phyloP scores from a whole-genome alignment of 2,797 vertebrate genomes.

The Psittacula echo region DNA sequence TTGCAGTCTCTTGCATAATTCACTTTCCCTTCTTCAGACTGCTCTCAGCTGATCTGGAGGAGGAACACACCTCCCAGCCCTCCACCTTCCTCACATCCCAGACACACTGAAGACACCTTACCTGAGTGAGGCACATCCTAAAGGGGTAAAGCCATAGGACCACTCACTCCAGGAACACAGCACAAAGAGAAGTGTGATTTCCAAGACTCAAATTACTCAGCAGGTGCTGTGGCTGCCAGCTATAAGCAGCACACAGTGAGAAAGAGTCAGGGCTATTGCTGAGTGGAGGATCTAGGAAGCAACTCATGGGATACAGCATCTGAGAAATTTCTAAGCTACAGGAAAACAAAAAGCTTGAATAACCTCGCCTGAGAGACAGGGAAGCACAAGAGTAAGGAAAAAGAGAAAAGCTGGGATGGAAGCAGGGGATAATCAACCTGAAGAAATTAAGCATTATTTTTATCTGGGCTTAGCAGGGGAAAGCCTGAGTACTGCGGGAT shows the following conservation, averaged over 20 bases:
- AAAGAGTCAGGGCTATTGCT: neutral
- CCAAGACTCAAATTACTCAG: neutral
- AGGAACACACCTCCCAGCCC: neutral
- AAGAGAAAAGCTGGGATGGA: neutral
- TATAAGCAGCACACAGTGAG: neutral
- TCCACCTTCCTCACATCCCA: neutral
- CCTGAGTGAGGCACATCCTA: neutral
- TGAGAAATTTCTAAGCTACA: neutral
- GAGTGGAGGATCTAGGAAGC: neutral
- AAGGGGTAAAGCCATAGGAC: neutral
- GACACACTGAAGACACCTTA: neutral
- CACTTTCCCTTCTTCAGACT: neutral
- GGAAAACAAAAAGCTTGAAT: neutral
- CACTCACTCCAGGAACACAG: neutral
- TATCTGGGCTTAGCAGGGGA: neutral
- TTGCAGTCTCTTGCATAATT: conserved; percentile 51
- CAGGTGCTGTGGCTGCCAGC: neutral
- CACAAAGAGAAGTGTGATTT: neutral
- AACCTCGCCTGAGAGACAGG: neutral
- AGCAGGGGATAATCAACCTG: neutral
- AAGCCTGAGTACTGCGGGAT: neutral
- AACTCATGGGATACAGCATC: neutral
- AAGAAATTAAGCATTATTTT: neutral
- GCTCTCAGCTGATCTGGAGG: neutral
- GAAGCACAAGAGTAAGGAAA: neutral